phyloP scores from a whole-genome alignment of 2,888 invertebrate genomes.

The Podotricha telesiphe region DNA sequence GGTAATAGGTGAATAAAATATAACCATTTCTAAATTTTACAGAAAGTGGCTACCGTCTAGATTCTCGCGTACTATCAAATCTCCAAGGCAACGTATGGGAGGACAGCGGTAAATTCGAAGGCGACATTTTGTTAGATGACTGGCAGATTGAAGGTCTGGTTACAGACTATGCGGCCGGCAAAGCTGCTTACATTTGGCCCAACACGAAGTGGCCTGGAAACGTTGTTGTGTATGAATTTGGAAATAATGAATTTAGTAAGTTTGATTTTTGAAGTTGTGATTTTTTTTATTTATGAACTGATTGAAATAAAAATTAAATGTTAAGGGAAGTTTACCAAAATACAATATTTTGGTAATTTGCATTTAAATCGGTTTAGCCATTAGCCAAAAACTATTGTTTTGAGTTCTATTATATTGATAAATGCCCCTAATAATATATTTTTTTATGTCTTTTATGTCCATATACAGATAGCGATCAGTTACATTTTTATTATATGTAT shows the following conservation, averaged over 20 bases:
- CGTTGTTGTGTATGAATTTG: constrained; percentile 67
- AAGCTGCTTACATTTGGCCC: constrained; percentile 66
- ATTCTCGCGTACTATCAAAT: constrained; percentile 47
- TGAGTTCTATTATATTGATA: too few relatives aligned
- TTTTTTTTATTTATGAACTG: too few relatives aligned
- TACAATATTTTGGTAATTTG: too few relatives aligned
- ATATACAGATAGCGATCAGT: too few relatives aligned
- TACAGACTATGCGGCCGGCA: constrained; percentile 60
- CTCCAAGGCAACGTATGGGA: constrained; percentile 62
- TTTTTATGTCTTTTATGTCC: too few relatives aligned
- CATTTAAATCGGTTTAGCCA: too few relatives aligned
- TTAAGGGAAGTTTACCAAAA: too few relatives aligned
- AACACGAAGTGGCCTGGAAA: constrained; percentile 68
- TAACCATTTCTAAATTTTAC: constrained; percentile 16
- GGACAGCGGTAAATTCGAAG: constrained; percentile 68
- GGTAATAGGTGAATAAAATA: background rate
- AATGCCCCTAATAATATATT: too few relatives aligned
- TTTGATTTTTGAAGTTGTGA: background rate
- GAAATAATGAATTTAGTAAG: constrained; percentile 68
- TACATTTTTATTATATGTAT: too few relatives aligned
- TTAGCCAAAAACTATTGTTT: too few relatives aligned
- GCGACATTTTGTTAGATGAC: constrained; percentile 71
- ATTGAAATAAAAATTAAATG: too few relatives aligned
- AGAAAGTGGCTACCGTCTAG: constrained; percentile 54
- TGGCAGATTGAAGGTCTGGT: constrained; percentile 64